These are phyloP conservation scores for Otis tarda DNA, from an alignment of 2,113 vertebrate species.

Conservation along the genomic window DNA sequence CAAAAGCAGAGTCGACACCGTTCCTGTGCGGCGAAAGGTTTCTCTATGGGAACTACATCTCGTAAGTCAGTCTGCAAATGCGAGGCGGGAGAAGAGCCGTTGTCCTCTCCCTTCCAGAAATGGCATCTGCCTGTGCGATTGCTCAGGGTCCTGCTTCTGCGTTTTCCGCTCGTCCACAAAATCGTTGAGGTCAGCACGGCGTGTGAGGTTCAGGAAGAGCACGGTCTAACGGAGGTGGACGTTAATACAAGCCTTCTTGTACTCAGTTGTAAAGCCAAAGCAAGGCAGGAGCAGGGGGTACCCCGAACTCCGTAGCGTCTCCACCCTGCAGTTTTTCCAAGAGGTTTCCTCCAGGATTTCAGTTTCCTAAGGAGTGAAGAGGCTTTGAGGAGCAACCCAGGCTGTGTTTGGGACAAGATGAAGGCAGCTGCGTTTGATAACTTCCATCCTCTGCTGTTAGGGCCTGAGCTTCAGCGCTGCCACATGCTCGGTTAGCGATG, in stretches of 20 bases:
- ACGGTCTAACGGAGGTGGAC: accelerated
- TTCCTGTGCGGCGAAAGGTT: background rate
- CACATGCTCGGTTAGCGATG: accelerated
- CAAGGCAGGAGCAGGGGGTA: background rate
- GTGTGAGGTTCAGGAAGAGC: accelerated
- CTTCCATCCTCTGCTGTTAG: background rate
- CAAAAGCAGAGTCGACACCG: background rate
- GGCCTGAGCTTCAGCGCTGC: background rate
- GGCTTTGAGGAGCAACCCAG: background rate
- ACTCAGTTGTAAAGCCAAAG: background rate
- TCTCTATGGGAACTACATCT: background rate
- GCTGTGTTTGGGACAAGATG: background rate
- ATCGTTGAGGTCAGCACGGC: background rate
- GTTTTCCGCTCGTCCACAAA: accelerated
- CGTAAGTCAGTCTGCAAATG: background rate
- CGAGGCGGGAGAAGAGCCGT: background rate
- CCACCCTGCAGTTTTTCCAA: background rate
- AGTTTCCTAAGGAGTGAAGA: background rate
- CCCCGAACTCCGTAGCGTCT: background rate
- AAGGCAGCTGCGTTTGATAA: background rate
- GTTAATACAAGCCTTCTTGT: background rate
- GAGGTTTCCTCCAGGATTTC: background rate
- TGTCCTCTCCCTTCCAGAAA: background rate
- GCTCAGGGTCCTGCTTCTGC: background rate
- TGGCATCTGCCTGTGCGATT: background rate